phyloP scores from a whole-genome alignment of 2,888 invertebrate species.

The Saturnia japonica region DNA sequence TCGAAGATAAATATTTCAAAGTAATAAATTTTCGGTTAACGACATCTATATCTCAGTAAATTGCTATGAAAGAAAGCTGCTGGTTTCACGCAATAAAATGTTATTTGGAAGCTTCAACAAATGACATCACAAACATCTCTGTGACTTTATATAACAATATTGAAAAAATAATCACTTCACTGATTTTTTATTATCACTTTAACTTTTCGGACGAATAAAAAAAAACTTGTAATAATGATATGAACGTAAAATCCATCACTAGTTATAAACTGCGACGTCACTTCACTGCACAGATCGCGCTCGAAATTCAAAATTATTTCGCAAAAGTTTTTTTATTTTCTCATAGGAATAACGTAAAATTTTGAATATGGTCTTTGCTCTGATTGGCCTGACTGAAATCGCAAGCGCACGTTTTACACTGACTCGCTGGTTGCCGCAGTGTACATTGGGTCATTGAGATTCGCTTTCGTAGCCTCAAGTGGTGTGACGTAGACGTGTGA shows the following conservation, averaged over 20 bases:
- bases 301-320: background rate
- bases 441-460: slow-evolving; percentile 71
- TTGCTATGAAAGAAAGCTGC: background rate
- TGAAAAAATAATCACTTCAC: background rate
- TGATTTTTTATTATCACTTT: background rate
- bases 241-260: background rate
- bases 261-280: background rate
- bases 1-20: background rate
- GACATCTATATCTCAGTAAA: background rate
- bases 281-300: background rate
- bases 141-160: background rate
- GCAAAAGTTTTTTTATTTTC: background rate
- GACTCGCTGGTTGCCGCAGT: slow-evolving; percentile 47
- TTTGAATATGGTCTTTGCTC: slow-evolving; percentile 9
- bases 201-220: background rate
- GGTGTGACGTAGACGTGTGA: slow-evolving; percentile 60
- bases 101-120: background rate
- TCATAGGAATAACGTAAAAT: background rate
- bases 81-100: background rate
- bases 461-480: slow-evolving; percentile 69
- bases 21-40: background rate
- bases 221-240: background rate
- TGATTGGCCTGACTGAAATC: slow-evolving; percentile 45
- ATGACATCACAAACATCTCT: background rate
- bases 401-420: slow-evolving; percentile 72